These are phyloP conservation scores for Agrochola circellaris DNA, from an alignment of 2,888 invertebrate genomes.

Conservation along the genomic window DNA sequence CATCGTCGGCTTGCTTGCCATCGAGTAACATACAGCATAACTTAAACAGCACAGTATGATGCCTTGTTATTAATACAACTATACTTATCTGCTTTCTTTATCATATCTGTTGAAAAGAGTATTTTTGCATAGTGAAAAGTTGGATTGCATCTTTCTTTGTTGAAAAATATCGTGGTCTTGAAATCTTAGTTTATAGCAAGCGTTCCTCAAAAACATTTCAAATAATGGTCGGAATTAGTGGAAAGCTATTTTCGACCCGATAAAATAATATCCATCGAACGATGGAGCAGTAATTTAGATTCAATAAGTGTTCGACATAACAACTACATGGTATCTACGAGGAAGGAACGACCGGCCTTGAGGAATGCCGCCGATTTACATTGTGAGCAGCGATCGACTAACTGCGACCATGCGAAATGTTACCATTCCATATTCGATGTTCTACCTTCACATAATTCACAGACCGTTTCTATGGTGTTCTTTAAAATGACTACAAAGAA, in stretches of 20 bases:
- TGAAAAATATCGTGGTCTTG: not conserved
- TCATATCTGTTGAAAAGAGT: too few relatives aligned
- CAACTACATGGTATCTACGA: constrained; percentile 67
- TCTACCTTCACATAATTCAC: constrained; percentile 30
- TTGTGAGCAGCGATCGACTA: constrained; percentile 59
- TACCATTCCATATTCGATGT: constrained; percentile 32
- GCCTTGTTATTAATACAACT: not conserved
- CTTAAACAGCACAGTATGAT: not conserved
- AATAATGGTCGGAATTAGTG: constrained; percentile 2
- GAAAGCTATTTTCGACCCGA: constrained; percentile 29
- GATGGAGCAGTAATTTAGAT: constrained; percentile 65
- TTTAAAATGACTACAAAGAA: constrained; percentile 2
- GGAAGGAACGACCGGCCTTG: constrained; percentile 85
- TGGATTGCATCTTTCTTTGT: too few relatives aligned
- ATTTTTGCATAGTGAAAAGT: too few relatives aligned
- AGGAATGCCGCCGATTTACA: constrained; percentile 81
- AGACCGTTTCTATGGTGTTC: constrained; percentile 2
- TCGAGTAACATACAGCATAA: not conserved
- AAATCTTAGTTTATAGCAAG: not conserved
- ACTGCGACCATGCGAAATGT: constrained; percentile 61
- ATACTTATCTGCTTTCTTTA: not conserved
- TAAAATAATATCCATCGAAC: constrained; percentile 54
- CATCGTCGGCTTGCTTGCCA: not conserved
- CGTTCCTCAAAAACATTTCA: not conserved
- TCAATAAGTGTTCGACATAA: constrained; percentile 69